phyloP scores from a whole-genome alignment of 1,140 invertebrate genomes.

The Carcinoscorpius rotundicauda region DNA sequence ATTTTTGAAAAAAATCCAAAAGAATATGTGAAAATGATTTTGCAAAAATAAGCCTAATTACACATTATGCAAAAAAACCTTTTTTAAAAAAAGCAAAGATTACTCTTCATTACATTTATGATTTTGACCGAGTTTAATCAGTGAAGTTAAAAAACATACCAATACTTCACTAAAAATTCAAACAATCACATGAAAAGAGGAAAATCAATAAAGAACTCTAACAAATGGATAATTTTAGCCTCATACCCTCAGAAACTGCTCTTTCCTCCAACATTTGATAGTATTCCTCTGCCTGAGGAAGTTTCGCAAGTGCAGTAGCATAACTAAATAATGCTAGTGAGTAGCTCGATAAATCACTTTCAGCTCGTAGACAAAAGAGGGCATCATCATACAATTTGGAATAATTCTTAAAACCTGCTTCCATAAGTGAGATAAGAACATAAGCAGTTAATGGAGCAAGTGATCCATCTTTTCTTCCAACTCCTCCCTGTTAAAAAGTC shows the following conservation, averaged over 20 bases:
- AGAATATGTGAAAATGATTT: too few species aligned
- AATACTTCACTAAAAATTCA: too few species aligned
- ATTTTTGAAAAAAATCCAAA: too few species aligned
- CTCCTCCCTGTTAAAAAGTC: conserved; percentile 36
- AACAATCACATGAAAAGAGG: too few species aligned
- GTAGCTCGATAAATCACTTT: conserved; percentile 33
- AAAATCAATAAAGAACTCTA: too few species aligned
- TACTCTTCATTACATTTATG: too few species aligned
- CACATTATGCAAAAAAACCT: too few species aligned
- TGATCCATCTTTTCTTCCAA: conserved; percentile 43
- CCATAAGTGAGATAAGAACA: conserved; percentile 48
- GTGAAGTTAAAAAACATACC: too few species aligned
- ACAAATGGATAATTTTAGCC: background rate
- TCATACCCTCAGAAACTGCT: conserved; percentile 14
- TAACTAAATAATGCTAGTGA: conserved; percentile 11
- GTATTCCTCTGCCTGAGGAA: background rate
- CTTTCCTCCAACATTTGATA: conserved; percentile 6
- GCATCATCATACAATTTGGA: conserved; percentile 38
- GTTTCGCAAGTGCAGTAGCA: conserved; percentile 6
- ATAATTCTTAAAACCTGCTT: conserved; percentile 34
- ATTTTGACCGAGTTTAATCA: too few species aligned
- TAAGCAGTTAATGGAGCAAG: conserved; percentile 49
- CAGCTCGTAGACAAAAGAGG: conserved; percentile 42
- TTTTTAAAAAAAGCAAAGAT: too few species aligned
- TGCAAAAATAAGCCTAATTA: too few species aligned